Evolutionary conservation across 2,113 vertebrate species (phyloP).

Genomic region (Caranx ignobilis): DNA sequence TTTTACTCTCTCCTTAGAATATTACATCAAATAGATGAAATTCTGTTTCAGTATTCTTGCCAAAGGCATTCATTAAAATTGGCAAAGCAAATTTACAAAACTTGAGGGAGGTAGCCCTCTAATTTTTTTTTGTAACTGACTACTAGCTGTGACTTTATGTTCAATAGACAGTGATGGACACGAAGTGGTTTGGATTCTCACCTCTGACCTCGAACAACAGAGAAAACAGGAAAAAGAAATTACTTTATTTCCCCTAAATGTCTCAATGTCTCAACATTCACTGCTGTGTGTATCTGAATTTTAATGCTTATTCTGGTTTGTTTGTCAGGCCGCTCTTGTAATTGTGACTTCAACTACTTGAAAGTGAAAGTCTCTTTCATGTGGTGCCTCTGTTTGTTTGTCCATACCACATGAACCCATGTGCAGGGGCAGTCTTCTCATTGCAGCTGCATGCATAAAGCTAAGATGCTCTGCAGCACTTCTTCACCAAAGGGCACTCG

Average conservation of each 20-base stretch:
- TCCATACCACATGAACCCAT: background rate
- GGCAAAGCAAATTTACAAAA: no score
- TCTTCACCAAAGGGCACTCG: constrained; percentile 35
- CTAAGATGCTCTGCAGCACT: constrained; percentile 2
- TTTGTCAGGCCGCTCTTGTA: background rate
- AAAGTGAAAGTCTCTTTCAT: background rate
- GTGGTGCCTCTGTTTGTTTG: background rate
- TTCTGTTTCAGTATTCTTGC: background rate
- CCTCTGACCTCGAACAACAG: background rate
- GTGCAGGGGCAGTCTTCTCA: constrained; percentile 5
- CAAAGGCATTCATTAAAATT: background rate
- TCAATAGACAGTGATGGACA: background rate
- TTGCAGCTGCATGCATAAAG: constrained; percentile 36
- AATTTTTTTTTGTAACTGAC: background rate
- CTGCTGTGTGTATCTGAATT: background rate
- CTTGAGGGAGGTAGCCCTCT: background rate
- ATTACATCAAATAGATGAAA: background rate
- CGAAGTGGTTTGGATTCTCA: background rate
- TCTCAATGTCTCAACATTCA: background rate
- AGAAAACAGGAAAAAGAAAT: background rate
- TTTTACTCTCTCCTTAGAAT: background rate
- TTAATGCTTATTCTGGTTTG: background rate
- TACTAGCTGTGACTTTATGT: background rate
- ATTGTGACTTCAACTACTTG: background rate
- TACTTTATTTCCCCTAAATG: background rate